phyloP scores from a whole-genome alignment of 2,888 invertebrate genomes.

The Megastigmus dorsalis region DNA sequence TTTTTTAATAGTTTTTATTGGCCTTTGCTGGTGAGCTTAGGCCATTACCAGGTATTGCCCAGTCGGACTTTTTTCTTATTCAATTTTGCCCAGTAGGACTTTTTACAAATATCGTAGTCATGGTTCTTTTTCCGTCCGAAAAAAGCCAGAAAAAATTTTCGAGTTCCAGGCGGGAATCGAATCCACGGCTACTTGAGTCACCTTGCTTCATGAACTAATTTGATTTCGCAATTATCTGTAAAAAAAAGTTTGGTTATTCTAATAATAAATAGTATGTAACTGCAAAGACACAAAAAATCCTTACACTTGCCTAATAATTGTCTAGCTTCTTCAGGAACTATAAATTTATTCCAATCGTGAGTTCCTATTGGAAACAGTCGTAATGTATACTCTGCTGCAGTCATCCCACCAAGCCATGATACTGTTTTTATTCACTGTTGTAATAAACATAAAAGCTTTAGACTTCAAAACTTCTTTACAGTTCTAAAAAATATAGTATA shows the following conservation, averaged over 20 bases:
- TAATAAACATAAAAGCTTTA: constrained; percentile 73
- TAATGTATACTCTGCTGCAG: constrained; percentile 86
- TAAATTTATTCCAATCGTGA: constrained; percentile 93
- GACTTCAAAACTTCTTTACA: constrained; percentile 68
- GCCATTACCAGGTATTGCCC: too few species aligned
- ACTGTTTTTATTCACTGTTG: constrained; percentile 75
- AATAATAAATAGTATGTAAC: not conserved
- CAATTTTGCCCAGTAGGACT: too few species aligned
- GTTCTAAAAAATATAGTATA: constrained; percentile 58
- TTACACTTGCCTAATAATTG: constrained; percentile 83
- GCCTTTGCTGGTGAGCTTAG: too few species aligned
- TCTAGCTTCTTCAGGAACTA: constrained; percentile 86
- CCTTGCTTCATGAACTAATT: constrained; percentile 86
- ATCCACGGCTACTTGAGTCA: too few species aligned
- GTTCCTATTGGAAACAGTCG: constrained; percentile 87
- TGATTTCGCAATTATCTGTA: constrained; percentile 84
- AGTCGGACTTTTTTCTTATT: too few species aligned
- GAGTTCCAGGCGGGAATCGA: too few species aligned
- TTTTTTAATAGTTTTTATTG: too few species aligned
- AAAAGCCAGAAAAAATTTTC: too few species aligned
- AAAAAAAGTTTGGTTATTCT: constrained; percentile 33
- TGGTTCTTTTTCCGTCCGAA: too few species aligned
- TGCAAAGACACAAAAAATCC: constrained; percentile 62
- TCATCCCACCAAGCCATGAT: constrained; percentile 83
- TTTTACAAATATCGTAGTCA: too few species aligned